Base-by-base conservation (phyloP, 2,888 invertebrate genomes). In the Eucriotettix oculatus region DNA sequence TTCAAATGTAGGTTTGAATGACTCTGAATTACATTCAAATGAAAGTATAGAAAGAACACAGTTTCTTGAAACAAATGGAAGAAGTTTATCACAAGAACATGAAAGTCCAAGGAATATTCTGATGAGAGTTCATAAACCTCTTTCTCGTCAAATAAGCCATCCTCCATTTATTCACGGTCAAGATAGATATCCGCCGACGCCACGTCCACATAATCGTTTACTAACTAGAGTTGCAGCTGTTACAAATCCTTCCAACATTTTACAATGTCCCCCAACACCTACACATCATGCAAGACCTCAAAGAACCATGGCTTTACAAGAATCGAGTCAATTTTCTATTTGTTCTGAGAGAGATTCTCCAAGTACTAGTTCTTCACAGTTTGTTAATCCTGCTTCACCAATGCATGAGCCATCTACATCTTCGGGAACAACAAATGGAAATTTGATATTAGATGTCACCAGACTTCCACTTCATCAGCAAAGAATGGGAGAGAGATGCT, bases 211-310 rank as follows among this genome's bases (percentile, higher is more conserved):
- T 55, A 67, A 67, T 56, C 54, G 66, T 58, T 58, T 67, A 52
- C 59, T 68, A 7, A 76, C 66, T 60, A 65, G 67, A 57, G 62
- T 60, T 12, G 62, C 60, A 16, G 58, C 55, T 16, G 56, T 58
- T 10, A 56, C 62, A 29, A 58, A 58, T 43, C 58, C 60, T 10
- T 52, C 60, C 12, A 57, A 59, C 16, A 40, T 56, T 9, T 80
- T 85, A 0, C 83, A 89, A 64, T 90, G 90, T 69, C 90, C 90
- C 5, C 91, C 91, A 0, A 91, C 91, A 0, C 91, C 91, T 0
- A 91, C 90, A 0, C 91, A 91, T 72, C 90, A 89, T 69, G 87
- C 89, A 1, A 77, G 87, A 70, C 57, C 63, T 54, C 64, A 65
- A 41, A 54, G 42, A 16, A 52, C 61, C 17, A n/a, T 52, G 10